Conservation (phyloP, 2,113 vertebrate genomes). For the Sander vitreus region DNA sequence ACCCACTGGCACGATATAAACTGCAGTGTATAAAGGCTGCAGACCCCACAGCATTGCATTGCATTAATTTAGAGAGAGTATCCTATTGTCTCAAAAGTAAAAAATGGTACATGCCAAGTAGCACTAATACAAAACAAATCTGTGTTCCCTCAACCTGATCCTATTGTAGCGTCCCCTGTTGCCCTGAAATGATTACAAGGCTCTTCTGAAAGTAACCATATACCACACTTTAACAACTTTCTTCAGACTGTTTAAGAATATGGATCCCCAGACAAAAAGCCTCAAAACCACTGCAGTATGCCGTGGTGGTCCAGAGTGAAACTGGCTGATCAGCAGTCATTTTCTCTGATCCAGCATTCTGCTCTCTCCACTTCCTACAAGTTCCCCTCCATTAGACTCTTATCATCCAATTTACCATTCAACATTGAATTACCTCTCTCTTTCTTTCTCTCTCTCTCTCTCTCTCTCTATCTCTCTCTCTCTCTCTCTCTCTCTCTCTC, state of each 20-base stretch:
- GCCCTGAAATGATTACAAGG: constrained; percentile 23
- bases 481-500: constrained; percentile 37
- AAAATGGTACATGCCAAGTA: neutral
- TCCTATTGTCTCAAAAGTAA: neutral
- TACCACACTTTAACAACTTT: constrained; percentile 11
- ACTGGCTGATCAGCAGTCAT: constrained; percentile 52
- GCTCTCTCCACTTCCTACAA: constrained; percentile 24
- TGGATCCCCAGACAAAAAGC: neutral
- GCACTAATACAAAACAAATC: neutral
- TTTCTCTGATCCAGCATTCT: constrained; percentile 59
- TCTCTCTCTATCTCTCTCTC: constrained; percentile 1
- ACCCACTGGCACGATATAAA: neutral
- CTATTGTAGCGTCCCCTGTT: neutral
- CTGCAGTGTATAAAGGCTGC: neutral
- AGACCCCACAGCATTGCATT: neutral
- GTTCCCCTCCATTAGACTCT: constrained; percentile 61
- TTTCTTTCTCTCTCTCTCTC: constrained; percentile 8
- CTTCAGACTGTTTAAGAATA: constrained; percentile 4
- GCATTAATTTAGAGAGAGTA: neutral
- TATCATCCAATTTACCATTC: constrained; percentile 57
- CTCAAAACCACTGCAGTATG: constrained; percentile 13
- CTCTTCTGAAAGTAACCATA: constrained; percentile 41
- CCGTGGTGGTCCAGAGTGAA: constrained; percentile 38
- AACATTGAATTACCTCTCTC: constrained; percentile 47
- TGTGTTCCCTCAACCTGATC: neutral